Percentiles rank a stretch among this genome's conserved stretches.
phyloP scores from a whole-genome alignment of 2,797 vertebrate genomes.

The Acipenser transmontanus region DNA sequence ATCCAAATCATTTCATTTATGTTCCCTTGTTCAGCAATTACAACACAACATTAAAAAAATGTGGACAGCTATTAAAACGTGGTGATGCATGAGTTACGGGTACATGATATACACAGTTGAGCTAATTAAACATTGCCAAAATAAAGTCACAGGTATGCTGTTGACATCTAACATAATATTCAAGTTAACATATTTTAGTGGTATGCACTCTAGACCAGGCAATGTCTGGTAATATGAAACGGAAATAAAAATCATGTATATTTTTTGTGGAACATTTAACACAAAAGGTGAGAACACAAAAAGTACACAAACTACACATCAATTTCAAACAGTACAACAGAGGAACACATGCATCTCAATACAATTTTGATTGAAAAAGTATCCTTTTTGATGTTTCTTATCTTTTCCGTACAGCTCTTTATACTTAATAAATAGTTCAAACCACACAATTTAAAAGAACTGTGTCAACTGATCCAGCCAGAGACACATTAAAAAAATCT shows the following conservation, averaged over 20 bases:
- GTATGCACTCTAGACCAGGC: neutral
- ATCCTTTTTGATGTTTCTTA: constrained; percentile 4
- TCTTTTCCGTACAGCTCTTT: neutral
- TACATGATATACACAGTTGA: constrained; percentile 1
- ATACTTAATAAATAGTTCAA: constrained; percentile 64
- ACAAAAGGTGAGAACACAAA: constrained; percentile 34
- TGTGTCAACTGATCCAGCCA: constrained; percentile 81
- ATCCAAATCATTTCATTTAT: constrained; percentile 3
- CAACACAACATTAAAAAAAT: constrained; percentile 9
- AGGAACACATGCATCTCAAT: constrained; percentile 43
- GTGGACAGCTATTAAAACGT: constrained; percentile 3
- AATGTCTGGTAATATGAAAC: neutral
- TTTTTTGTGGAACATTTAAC: constrained; percentile 19
- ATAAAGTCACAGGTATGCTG: neutral
- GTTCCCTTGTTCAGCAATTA: neutral
- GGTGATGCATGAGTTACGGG: neutral
- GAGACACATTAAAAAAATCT: constrained; percentile 49
- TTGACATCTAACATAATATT: neutral
- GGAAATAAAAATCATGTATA: neutral
- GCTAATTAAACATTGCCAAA: neutral
- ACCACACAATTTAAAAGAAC: constrained; percentile 26
- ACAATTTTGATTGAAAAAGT: constrained; percentile 15
- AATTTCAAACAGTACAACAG: constrained; percentile 43
- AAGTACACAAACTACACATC: constrained; percentile 31
- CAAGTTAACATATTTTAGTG: neutral